A percentile compares a stretch with the other conserved stretches of the same genome.
Conservation (phyloP, 1,140 invertebrate species). For the Nephotettix cincticeps region DNA sequence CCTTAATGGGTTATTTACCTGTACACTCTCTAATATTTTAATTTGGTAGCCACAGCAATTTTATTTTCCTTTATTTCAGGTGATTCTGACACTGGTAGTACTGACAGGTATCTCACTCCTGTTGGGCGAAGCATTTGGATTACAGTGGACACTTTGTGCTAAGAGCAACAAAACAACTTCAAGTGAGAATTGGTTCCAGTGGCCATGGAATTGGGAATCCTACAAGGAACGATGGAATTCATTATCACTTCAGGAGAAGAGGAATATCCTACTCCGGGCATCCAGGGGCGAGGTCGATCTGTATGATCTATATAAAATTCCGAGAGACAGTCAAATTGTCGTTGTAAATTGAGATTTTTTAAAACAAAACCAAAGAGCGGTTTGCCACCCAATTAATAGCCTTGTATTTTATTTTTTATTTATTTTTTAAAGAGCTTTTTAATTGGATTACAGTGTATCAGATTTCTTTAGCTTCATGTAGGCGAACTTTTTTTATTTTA, state of each 20-base stretch:
- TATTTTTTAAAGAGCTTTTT: too few relatives aligned
- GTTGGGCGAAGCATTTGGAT: not conserved
- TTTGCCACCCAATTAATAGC: too few relatives aligned
- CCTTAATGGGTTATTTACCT: too few relatives aligned
- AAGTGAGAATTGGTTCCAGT: not conserved
- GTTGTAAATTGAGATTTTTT: too few relatives aligned
- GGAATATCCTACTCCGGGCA: not conserved
- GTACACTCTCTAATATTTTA: too few relatives aligned
- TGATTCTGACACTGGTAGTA: not conserved
- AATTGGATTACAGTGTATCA: too few relatives aligned
- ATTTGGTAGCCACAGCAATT: too few relatives aligned
- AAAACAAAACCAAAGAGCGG: too few relatives aligned
- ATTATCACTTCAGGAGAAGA: not conserved
- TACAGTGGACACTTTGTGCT: constrained; percentile 8
- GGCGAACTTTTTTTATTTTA: too few relatives aligned
- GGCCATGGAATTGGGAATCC: constrained; percentile 6
- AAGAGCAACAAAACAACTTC: not conserved
- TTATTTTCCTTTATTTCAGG: not conserved
- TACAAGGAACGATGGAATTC: constrained; percentile 1
- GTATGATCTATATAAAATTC: not conserved
- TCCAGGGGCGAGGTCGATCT: not conserved
- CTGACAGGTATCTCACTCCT: not conserved
- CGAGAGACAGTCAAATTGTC: not conserved
- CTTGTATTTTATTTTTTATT: too few relatives aligned
- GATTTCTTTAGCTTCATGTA: too few relatives aligned